Base-by-base conservation (phyloP, 1,140 invertebrate species). In the Mya arenaria region DNA sequence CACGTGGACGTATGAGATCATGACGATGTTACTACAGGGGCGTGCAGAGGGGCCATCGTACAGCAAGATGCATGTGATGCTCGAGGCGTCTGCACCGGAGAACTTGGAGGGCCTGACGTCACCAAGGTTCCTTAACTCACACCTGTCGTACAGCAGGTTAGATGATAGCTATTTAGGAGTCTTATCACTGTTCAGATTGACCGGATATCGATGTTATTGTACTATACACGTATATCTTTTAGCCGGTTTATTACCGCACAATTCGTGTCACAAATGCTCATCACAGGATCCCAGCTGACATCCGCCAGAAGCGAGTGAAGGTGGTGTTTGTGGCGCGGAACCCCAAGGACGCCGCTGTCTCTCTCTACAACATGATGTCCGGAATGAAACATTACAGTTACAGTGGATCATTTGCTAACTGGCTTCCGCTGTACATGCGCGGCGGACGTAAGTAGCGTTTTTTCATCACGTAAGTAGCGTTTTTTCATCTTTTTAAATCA, bases 261-360 rank as follows among this genome's bases (percentile, higher is more conserved):
- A n/a, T n/a, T n/a, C n/a, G n/a, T n/a, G n/a, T n/a, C n/a, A n/a
- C n/a, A n/a, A n/a, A n/a, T n/a, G n/a, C n/a, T n/a, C n/a, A n/a
- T 34, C 39, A 34, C 34, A 55, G 66, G 32, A 32, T 84, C 23
- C 82, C 82, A 8, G 5, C 48, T 3, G 74, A 78, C 37, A 65
- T 78, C 2, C 28, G 34, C 23, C 78, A 71, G n/a, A 71, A 71
- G 44, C 55, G 30, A 10, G 68, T 56, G 17, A 78, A 55, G 39
- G 39, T 79, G 37, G 60, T 84, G n/a, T 69, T 78, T 44, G 69
- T 84, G 32, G 56, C 78, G 23, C 65, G 82, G 52, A 84, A 84
- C 39, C 82, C 84, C 1, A 85, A 85, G 60, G 84, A 82, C 37
- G 68, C 52, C 5, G 84, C 80, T 48, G 84, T 85, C 4, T 85